Evolutionary conservation across 2,113 vertebrate genomes (phyloP).

Genomic region (Pithys albifrons): DNA sequence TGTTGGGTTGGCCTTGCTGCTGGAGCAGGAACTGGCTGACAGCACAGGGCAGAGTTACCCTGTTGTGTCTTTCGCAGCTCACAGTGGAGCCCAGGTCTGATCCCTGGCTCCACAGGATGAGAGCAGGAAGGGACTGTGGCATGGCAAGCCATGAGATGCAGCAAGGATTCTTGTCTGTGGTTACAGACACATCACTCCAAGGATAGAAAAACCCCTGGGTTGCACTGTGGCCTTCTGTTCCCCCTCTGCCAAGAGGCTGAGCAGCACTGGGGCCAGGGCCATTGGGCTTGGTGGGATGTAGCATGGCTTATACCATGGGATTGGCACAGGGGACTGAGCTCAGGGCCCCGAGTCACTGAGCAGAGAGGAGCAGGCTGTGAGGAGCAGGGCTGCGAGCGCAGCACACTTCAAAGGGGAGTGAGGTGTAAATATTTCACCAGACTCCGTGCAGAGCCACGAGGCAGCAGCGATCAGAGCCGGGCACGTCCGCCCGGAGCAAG

Average conservation of each 20-base stretch:
- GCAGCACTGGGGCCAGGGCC: fast-evolving
- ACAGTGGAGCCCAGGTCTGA: fast-evolving
- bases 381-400: neutral
- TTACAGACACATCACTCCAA: neutral
- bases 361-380: neutral
- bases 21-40: neutral
- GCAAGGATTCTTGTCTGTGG: neutral
- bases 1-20: neutral
- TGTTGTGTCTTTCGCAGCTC: neutral
- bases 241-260: neutral
- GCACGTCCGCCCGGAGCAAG: fast-evolving
- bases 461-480: neutral
- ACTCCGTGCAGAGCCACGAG: neutral
- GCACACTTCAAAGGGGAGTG: neutral
- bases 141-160: fast-evolving
- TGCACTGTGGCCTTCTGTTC: fast-evolving
- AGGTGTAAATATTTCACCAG: slow-evolving; percentile 1
- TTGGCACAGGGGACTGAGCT: neutral
- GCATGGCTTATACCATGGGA: fast-evolving
- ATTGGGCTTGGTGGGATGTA: fast-evolving
- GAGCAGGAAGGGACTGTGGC: neutral
- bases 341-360: fast-evolving
- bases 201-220: neutral
- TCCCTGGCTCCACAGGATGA: fast-evolving
- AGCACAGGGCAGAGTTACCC: neutral